Evolutionary conservation across 2,888 invertebrate species (phyloP).

Genomic region (Cheilosia vulpina): DNA sequence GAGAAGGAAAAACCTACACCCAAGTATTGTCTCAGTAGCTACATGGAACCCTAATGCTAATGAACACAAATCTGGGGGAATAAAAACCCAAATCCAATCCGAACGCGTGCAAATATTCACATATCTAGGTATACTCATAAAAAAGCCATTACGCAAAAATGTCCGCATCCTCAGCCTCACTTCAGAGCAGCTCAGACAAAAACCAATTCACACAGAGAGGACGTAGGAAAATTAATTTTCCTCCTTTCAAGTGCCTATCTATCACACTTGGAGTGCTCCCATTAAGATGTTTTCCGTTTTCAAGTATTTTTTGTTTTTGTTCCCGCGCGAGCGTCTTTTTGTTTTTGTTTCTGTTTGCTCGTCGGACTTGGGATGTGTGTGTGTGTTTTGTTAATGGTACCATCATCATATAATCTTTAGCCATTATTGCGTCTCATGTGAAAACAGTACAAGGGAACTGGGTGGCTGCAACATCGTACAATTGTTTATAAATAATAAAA

Average conservation of each 20-base stretch:
- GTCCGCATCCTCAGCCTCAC: background rate
- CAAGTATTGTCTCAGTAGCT: background rate
- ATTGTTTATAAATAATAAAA: conserved; percentile 37
- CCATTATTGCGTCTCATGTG: conserved; percentile 24
- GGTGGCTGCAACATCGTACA: background rate
- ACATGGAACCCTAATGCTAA: conserved; percentile 26
- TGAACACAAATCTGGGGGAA: conserved; percentile 57
- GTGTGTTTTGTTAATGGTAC: conserved; percentile 54
- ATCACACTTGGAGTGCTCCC: conserved; percentile 58
- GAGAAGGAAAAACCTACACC: background rate
- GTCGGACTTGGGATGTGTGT: conserved; percentile 2
- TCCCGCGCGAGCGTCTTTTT: conserved; percentile 3
- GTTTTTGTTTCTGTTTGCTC: conserved; percentile 8
- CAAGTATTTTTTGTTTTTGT: conserved; percentile 9
- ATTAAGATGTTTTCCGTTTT: conserved; percentile 57
- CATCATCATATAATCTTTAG: conserved; percentile 57
- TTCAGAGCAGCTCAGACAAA: background rate
- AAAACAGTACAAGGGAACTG: conserved; percentile 23
- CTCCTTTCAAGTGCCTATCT: conserved; percentile 53
- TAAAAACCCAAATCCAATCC: conserved; percentile 50
- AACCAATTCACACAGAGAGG: conserved; percentile 10
- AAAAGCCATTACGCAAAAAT: conserved; percentile 29
- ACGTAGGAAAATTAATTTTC: conserved; percentile 51
- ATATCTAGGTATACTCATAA: conserved; percentile 38
- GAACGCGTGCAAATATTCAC: conserved; percentile 61